These are phyloP conservation scores for Diuraphis noxia DNA, from an alignment of 1,140 invertebrate species.

Conservation along the genomic window DNA sequence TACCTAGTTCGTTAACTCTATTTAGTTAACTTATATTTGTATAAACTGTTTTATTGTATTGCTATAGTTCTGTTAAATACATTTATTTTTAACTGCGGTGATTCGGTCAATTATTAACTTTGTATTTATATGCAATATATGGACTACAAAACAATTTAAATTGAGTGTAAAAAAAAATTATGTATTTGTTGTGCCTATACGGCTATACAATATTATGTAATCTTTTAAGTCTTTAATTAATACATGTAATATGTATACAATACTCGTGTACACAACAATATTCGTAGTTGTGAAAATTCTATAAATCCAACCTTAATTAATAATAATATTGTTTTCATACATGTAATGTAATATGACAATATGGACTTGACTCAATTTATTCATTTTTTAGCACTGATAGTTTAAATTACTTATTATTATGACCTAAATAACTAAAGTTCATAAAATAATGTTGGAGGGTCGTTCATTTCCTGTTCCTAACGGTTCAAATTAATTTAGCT, in stretches of 20 bases:
- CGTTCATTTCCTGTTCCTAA: slow-evolving; percentile 27
- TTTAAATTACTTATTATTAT: slow-evolving; percentile 5
- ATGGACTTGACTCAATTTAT: background rate
- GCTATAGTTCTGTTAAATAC: background rate
- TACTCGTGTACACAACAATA: background rate
- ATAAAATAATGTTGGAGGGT: slow-evolving; percentile 14
- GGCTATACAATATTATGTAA: background rate
- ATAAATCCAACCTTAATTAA: background rate
- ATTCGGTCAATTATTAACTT: background rate
- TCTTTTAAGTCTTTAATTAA: background rate
- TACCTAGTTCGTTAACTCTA: background rate
- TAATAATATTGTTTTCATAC: background rate
- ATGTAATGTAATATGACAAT: background rate
- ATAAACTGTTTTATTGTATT: background rate
- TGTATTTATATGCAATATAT: background rate
- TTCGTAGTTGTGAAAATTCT: background rate
- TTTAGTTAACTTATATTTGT: no score
- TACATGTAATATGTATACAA: background rate
- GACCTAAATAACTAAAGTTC: slow-evolving; percentile 20
- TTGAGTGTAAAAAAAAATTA: background rate
- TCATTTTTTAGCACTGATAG: background rate
- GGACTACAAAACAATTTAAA: background rate
- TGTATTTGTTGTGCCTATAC: background rate
- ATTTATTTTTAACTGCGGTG: background rate
- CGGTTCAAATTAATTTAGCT: background rate